Evolutionary conservation across 1,140 invertebrate species (phyloP).

Genomic region (Catajapyx aquilonaris): DNA sequence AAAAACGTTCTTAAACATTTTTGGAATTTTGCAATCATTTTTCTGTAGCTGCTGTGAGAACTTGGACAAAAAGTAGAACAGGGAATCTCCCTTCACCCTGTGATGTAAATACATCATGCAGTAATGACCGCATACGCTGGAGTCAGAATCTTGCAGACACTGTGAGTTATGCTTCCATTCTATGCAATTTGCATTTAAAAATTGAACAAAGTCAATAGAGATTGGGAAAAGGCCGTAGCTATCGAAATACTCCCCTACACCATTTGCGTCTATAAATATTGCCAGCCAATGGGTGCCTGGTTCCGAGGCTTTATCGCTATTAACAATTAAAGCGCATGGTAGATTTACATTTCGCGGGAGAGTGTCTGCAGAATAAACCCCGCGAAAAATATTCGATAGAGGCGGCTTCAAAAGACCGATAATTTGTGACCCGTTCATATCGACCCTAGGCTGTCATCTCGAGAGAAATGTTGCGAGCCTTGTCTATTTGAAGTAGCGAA

Average conservation of each 20-base stretch:
- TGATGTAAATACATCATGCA: not conserved
- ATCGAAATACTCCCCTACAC: conserved; percentile 6
- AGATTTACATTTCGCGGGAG: not conserved
- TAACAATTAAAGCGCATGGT: conserved; percentile 5
- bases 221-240: not conserved
- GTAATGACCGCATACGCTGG: not conserved
- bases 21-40: too few species aligned
- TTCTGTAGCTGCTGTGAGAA: too few species aligned
- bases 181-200: not conserved
- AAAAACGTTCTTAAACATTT: too few species aligned
- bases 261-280: conserved; percentile 4
- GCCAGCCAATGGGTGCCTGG: conserved; percentile 8
- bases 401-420: not conserved
- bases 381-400: not conserved
- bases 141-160: not conserved
- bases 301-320: conserved; percentile 1
- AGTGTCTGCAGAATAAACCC: conserved; percentile 2
- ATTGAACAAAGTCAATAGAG: not conserved
- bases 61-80: too few species aligned
- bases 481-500: conserved; percentile 8
- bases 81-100: too few species aligned
- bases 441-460: conserved; percentile 6
- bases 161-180: not conserved
- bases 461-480: too few species aligned
- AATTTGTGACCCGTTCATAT: conserved; percentile 1